Conservation (phyloP, 2,888 invertebrate species). For the Eristalis intricaria region DNA sequence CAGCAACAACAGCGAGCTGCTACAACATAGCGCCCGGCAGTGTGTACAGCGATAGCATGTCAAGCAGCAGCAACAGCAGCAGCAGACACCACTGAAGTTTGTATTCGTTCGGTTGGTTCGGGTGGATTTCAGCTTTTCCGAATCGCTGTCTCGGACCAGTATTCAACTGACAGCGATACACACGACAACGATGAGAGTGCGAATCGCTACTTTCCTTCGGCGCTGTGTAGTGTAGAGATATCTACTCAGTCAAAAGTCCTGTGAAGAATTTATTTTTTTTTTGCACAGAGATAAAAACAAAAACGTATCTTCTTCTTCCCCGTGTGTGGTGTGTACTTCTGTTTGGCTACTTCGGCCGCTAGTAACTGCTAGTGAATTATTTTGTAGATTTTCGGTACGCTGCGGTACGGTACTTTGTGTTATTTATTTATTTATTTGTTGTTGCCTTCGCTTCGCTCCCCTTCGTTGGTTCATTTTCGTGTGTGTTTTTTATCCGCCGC, state of each 20-base stretch:
- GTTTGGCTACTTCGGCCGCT: constrained; percentile 62
- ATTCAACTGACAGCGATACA: constrained; percentile 71
- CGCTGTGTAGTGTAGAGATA: constrained; percentile 46
- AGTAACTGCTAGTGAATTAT: constrained; percentile 70
- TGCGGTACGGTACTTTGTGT: constrained; percentile 65
- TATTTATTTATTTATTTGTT: background rate
- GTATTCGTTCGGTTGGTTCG: constrained; percentile 41
- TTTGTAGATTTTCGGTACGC: constrained; percentile 68
- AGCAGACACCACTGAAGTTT: constrained; percentile 62
- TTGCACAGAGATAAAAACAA: constrained; percentile 35
- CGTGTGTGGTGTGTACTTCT: constrained; percentile 60
- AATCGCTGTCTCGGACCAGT: constrained; percentile 64
- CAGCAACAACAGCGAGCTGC: constrained; percentile 23
- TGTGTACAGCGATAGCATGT: constrained; percentile 57
- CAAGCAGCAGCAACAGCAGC: constrained; percentile 57
- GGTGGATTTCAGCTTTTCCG: constrained; percentile 71
- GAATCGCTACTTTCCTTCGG: constrained; percentile 67
- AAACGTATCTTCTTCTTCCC: constrained; percentile 24
- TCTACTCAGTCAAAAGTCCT: constrained; percentile 46
- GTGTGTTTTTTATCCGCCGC: constrained; percentile 51
- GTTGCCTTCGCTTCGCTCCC: background rate
- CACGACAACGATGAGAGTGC: constrained; percentile 72
- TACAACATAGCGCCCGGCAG: constrained; percentile 45
- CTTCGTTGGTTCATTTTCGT: background rate
- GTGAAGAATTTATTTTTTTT: constrained; percentile 20